Evolutionary conservation across 2,888 invertebrate species (phyloP).

Genomic region (Drymonia ruficornis): DNA sequence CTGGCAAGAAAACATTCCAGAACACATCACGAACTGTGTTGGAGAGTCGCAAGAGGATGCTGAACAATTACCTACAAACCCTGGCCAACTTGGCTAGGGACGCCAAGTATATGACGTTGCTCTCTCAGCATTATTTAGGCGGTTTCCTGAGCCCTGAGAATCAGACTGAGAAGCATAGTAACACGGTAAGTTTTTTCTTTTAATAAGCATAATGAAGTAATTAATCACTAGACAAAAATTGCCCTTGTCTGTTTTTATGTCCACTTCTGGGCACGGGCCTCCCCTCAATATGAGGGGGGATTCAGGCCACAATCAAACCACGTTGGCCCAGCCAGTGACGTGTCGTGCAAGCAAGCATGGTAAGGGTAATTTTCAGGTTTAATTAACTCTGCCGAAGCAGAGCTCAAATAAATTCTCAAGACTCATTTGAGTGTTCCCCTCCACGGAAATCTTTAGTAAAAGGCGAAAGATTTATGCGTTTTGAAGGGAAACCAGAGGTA

Average conservation of each 20-base stretch:
- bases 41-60: slow-evolving; percentile 92
- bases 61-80: slow-evolving; percentile 92
- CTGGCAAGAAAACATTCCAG: slow-evolving; percentile 97
- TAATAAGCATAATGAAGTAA: no score
- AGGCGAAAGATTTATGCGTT: slow-evolving; percentile 91
- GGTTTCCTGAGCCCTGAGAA: slow-evolving; percentile 77
- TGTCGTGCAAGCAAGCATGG: no score
- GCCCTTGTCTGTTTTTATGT: no score
- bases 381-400: not conserved
- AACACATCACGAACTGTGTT: slow-evolving; percentile 94
- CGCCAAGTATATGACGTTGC: slow-evolving; percentile 66
- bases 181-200: slow-evolving; percentile 68
- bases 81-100: slow-evolving; percentile 76
- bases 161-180: slow-evolving; percentile 73
- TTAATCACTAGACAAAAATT: no score
- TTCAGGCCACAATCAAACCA: no score
- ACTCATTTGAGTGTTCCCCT: slow-evolving; percentile 90
- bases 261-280: no score
- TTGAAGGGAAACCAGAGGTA: slow-evolving; percentile 87
- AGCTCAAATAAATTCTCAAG: slow-evolving; percentile 59
- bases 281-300: no score
- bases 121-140: slow-evolving; percentile 72
- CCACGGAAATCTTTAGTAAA: slow-evolving; percentile 93
- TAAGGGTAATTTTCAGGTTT: no score
- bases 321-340: no score